Evolutionary conservation across 2,797 vertebrate species (phyloP), one percentile per base, ranked within the genome.

Genomic region (Morelia viridis): DNA sequence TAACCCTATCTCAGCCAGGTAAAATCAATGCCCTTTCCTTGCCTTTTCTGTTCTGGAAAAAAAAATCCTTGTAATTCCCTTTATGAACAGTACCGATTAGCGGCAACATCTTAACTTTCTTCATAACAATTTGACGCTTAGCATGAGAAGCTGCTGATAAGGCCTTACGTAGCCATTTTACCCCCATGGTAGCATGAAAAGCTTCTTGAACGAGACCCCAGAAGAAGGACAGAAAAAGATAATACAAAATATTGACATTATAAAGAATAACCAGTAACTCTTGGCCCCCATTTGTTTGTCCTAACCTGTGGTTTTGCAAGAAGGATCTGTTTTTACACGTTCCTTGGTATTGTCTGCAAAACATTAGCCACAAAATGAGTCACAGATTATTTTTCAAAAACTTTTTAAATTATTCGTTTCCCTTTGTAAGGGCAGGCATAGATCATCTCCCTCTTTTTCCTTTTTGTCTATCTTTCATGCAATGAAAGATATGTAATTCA

Each of bases 1-100:
- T 94, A 95, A 96, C 87, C 97, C 97, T 95, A 93, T 90, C 88
- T 95, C 93, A 85, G 89, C 92, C 96, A 91, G 96, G 95, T 94
- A 96, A 95, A 97, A 93, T 90, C 94, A 95, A 94, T 91, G 93
- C 92, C 94, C 7, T 65, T 91, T 91, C 46, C 71, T 46, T 80
- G 41, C 57, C 7, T 85, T 94, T 46, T 95, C 91, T 61, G 35
- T 89, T 26, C 22, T 15, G 71, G 3, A 9, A 53, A 50, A 60
- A 76, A 87, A 71, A 41, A 94, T 91, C 76, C 93, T 94, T 93
- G 92, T 96, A 94, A 96, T 94, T 95, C 57, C 94, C 90, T 95
- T 93, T 90, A 94, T 96, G 91, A 94, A 91, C n/a, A 61, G 86
- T 64, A 57, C 90, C 0, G 13, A 93, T 96, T 96, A 95, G 91